Percentiles rank a stretch among this genome's conserved stretches.
Conservation (phyloP, 2,797 vertebrate genomes). For the Ptychobarbus kaznakovi region DNA sequence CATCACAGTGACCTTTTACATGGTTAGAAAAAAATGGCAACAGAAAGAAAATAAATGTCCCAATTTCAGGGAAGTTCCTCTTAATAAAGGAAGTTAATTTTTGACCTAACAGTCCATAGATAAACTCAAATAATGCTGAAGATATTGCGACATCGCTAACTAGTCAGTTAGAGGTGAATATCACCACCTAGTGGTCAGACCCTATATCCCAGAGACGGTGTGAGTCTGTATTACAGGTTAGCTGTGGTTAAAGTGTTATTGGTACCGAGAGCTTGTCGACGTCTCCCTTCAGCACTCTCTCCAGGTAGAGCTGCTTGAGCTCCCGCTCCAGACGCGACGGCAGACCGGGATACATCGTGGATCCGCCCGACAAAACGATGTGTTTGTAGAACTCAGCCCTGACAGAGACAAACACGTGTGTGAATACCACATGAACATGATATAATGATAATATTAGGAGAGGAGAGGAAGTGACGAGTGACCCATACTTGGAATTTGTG, state of each 20-base stretch:
- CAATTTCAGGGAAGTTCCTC: background rate
- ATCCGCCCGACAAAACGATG: slow-evolving; percentile 96
- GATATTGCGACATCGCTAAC: background rate
- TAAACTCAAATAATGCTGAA: background rate
- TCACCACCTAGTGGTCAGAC: background rate
- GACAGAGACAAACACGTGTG: slow-evolving; percentile 14
- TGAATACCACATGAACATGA: too few species aligned
- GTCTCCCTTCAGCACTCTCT: slow-evolving; percentile 96
- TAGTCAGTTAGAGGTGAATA: background rate
- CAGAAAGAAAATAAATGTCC: background rate
- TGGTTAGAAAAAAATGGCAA: too few species aligned
- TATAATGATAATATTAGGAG: background rate
- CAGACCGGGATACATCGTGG: slow-evolving; percentile 98
- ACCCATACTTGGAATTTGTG: too few species aligned
- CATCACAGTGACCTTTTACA: background rate
- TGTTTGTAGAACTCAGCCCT: slow-evolving; percentile 99
- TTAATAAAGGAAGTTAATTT: background rate
- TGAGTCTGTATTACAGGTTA: background rate
- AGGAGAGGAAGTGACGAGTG: too few species aligned
- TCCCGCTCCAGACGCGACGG: slow-evolving; percentile 96
- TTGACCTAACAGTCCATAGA: background rate
- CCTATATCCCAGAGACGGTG: background rate
- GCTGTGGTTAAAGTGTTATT: slow-evolving; percentile 17
- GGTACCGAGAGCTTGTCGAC: slow-evolving; percentile 98
- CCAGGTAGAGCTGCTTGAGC: slow-evolving; percentile 97